Conservation (phyloP, 2,113 vertebrate species). For the Puntigrus tetrazona region DNA sequence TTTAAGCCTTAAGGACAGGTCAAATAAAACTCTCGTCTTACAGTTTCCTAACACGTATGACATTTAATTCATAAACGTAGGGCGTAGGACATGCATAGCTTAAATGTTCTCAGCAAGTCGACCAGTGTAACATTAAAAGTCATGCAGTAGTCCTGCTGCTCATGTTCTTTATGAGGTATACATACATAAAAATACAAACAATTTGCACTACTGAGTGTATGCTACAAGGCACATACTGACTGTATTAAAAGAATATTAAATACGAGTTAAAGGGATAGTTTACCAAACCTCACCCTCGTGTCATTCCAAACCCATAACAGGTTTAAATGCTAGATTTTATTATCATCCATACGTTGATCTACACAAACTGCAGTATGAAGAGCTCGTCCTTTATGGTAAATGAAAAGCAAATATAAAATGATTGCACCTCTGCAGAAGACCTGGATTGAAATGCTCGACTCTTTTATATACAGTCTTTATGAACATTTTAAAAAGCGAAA, state of each 20-base stretch:
- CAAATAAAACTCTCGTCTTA: not conserved
- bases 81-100: conserved; percentile 4
- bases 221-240: conserved; percentile 18
- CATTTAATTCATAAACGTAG: conserved; percentile 8
- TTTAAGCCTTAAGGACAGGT: not conserved
- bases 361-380: too few relatives aligned
- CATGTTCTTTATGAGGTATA: not conserved
- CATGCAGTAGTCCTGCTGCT: not conserved
- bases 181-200: not conserved
- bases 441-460: not conserved
- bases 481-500: not conserved
- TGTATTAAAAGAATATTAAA: not conserved
- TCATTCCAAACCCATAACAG: not conserved
- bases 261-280: not conserved
- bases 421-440: not conserved
- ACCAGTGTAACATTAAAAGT: conserved; percentile 13
- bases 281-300: not conserved
- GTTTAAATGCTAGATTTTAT: not conserved
- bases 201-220: not conserved
- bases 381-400: not conserved
- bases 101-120: not conserved
- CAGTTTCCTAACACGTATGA: not conserved
- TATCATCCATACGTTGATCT: not conserved
- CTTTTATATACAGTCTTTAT: not conserved
- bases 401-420: not conserved